Base-by-base conservation (phyloP, 2,888 invertebrate species). In the Xylota sylvarum region DNA sequence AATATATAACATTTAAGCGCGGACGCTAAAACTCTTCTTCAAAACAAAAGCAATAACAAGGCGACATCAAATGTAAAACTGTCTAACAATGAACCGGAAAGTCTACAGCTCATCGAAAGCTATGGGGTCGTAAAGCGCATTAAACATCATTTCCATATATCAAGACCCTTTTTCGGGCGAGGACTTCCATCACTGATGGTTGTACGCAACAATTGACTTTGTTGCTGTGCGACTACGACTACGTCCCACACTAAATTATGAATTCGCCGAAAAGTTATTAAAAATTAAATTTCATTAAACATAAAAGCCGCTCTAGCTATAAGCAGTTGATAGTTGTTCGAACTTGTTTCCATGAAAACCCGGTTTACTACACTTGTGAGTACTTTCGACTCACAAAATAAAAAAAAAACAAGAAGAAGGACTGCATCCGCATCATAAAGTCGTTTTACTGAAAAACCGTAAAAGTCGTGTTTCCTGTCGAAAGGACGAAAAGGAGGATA, bases 271-370 rank as follows among this genome's bases (percentile, higher is more conserved):
- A 72, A 72, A 81, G 85, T 85, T 85, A 85, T 85, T 85, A 85
- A 85, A 85, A 85, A 85, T 85, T 85, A 85, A 85, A 85, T 85
- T 85, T 85, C 85, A 85, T 85, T 80, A 85, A 77, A 80, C 81
- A 72, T 81, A 81, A 81, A n/a, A 76, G 80, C 85, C 64, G 46
- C 14, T 58, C 30, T 9, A 32, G 14, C 5, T 9, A 73, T 62
- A 56, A 74, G 64, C 69, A 74, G 27, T 85, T 85, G 80, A 85
- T 80, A 85, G 84, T 23, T 1, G 23, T 85, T 85, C 64, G 65
- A 85, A 83, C 58, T 72, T 77, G 77, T 43, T 58, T 35, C 14
- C 40, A 64, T 74, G 64, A 40, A 74, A 74, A 55, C 30, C 30
- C 58, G 17, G 40, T 82, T 76, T 82, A 82, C 64, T 76, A 50